Evolutionary conservation across 2,113 vertebrate genomes (phyloP).

Genomic region (Sinocyclocheilus maitianheensis): DNA sequence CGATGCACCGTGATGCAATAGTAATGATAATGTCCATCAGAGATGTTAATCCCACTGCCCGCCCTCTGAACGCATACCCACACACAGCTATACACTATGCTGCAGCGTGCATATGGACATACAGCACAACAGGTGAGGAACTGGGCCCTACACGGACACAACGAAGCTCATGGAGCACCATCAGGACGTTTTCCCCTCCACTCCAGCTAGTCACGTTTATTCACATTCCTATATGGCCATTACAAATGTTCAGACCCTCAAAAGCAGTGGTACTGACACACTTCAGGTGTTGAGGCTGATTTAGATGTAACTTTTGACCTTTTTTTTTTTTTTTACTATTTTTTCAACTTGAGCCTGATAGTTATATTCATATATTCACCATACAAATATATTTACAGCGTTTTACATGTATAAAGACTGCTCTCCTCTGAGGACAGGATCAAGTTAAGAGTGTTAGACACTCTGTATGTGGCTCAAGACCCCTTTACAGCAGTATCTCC

Average conservation of each 20-base stretch:
- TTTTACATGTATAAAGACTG: constrained; percentile 76
- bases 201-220: background rate
- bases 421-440: constrained; percentile 54
- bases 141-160: background rate
- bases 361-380: constrained; percentile 76
- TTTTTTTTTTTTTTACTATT: constrained; percentile 31
- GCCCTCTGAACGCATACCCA: background rate
- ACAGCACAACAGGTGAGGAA: background rate
- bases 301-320: constrained; percentile 17
- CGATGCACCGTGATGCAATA: constrained; percentile 65
- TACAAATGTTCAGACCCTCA: background rate
- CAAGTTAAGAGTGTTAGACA: constrained; percentile 34
- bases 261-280: constrained; percentile 4
- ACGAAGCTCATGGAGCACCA: constrained; percentile 26
- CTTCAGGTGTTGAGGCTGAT: constrained; percentile 44
- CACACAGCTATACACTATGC: background rate
- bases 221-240: background rate
- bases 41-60: constrained; percentile 36
- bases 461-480: constrained; percentile 32
- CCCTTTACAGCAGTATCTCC: constrained; percentile 58
- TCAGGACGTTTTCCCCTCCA: background rate
- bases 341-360: constrained; percentile 68
- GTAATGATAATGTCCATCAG: constrained; percentile 68
- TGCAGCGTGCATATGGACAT: background rate
- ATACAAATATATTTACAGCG: constrained; percentile 81